phyloP scores from a whole-genome alignment of 2,113 vertebrate genomes.

The Leucopsar rothschildi region DNA sequence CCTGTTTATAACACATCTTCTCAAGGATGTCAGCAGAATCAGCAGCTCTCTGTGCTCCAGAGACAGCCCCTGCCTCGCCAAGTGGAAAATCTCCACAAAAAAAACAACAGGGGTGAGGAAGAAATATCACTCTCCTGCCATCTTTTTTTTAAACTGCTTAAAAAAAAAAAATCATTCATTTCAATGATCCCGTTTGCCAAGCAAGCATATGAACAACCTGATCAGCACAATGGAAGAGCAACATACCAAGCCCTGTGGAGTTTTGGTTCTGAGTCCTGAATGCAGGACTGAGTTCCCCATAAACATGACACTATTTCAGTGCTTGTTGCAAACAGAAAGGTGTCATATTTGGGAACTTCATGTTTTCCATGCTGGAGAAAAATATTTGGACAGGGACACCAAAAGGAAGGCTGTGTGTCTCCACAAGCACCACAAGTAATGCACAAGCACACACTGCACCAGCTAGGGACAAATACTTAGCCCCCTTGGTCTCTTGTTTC shows the following conservation, averaged over 20 bases:
- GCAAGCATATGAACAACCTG: not conserved
- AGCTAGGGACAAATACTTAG: not conserved
- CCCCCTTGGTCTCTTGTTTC: not conserved
- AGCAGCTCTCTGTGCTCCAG: not conserved
- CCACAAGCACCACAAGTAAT: not conserved
- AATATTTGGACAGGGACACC: not conserved
- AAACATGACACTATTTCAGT: not conserved
- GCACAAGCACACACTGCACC: not conserved
- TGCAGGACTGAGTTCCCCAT: not conserved
- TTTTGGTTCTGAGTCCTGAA: not conserved
- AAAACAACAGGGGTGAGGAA: not conserved
- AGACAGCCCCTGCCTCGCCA: not conserved
- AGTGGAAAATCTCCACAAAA: not conserved
- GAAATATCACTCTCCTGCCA: not conserved
- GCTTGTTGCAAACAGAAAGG: not conserved
- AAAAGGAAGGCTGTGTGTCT: not conserved
- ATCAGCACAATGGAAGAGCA: not conserved
- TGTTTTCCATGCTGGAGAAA: not conserved
- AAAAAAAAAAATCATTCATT: not conserved
- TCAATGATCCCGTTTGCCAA: not conserved
- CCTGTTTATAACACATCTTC: not conserved
- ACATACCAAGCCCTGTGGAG: not conserved
- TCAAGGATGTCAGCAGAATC: not conserved
- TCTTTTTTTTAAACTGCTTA: not conserved
- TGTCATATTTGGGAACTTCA: not conserved